Percentiles rank a stretch among this genome's conserved stretches.
These are phyloP conservation scores for Eupeodes latifasciatus DNA, from an alignment of 2,888 invertebrate species.

Conservation along the genomic window DNA sequence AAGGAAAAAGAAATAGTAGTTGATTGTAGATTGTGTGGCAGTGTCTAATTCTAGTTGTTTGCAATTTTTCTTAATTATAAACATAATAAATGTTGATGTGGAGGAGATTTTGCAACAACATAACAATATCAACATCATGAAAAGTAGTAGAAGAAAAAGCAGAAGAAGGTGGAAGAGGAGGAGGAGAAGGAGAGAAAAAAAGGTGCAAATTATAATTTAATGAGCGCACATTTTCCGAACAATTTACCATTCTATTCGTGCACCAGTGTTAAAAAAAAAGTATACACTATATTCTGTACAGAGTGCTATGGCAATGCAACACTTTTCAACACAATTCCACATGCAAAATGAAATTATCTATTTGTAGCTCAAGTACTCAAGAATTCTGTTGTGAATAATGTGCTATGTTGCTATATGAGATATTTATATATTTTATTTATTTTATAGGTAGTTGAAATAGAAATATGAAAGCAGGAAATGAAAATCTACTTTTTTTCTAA, in stretches of 20 bases:
- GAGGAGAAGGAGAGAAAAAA: constrained; percentile 8
- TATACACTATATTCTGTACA: too few species aligned
- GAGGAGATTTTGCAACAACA: constrained; percentile 45
- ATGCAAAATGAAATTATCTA: constrained; percentile 56
- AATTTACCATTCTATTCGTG: constrained; percentile 57
- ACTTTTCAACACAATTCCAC: constrained; percentile 28
- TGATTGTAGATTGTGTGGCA: constrained; percentile 65
- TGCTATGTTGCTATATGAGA: neutral
- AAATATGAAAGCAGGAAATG: constrained; percentile 35
- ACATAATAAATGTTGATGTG: constrained; percentile 29
- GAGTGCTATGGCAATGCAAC: constrained; percentile 38
- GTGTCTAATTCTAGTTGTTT: constrained; percentile 68
- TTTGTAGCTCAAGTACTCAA: constrained; percentile 30
- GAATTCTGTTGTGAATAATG: constrained; percentile 22
- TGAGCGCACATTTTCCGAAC: constrained; percentile 72
- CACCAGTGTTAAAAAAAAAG: too few species aligned
- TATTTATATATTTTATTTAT: neutral
- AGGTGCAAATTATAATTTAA: constrained; percentile 73
- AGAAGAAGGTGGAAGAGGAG: neutral
- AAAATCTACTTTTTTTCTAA: constrained; percentile 12
- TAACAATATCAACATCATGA: constrained; percentile 3
- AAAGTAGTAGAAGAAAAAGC: too few species aligned
- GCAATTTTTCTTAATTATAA: constrained; percentile 70
- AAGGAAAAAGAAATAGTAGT: constrained; percentile 22
- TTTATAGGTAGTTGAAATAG: neutral